A percentile compares a stretch with the other conserved stretches of the same genome.
Conservation (phyloP, 2,113 vertebrate species). For the Calypte anna region DNA sequence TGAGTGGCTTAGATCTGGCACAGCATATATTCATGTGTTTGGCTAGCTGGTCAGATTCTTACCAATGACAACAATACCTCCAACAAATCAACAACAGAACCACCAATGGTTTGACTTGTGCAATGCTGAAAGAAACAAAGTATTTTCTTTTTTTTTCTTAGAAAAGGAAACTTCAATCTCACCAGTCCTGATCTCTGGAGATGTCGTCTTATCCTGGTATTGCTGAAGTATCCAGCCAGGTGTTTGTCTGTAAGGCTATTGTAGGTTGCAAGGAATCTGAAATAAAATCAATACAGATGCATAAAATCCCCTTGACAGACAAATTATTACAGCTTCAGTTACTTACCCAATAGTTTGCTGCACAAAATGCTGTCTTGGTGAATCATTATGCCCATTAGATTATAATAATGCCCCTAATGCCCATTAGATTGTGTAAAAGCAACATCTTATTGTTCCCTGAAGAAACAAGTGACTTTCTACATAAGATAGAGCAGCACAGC, state of each 20-base stretch:
- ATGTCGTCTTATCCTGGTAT: slow-evolving; percentile 85
- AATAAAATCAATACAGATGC: background rate
- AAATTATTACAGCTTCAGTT: background rate
- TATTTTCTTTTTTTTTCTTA: background rate
- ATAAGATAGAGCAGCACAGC: background rate
- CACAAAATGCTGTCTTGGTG: background rate
- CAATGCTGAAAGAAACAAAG: background rate
- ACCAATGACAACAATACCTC: background rate
- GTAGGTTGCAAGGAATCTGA: slow-evolving; percentile 86
- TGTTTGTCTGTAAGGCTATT: slow-evolving; percentile 96
- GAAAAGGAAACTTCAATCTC: slow-evolving; percentile 28
- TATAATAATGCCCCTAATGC: background rate
- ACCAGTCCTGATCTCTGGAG: slow-evolving; percentile 93
- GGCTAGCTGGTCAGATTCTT: background rate
- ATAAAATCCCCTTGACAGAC: background rate
- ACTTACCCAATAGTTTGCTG: background rate
- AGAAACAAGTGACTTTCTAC: background rate
- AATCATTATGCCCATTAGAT: background rate
- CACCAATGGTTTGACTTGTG: background rate
- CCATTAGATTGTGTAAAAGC: background rate
- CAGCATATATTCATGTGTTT: background rate
- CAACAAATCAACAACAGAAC: background rate
- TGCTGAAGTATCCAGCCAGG: slow-evolving; percentile 91
- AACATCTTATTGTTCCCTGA: background rate
- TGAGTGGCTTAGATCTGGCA: background rate